Evolutionary conservation across 2,797 vertebrate species (phyloP).

Genomic region (Scarus forsteni): DNA sequence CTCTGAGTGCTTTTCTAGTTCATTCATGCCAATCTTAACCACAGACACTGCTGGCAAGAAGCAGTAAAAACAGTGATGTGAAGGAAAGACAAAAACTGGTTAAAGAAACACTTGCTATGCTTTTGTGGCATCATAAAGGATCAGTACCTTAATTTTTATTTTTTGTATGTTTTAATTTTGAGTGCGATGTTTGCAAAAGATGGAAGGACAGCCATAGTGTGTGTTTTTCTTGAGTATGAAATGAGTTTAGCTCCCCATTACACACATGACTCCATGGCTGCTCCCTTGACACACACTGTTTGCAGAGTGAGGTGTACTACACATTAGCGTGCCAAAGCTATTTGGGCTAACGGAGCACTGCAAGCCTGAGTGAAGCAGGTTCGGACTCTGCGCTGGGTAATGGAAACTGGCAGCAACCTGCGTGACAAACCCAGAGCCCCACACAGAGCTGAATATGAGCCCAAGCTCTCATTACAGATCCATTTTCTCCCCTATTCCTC

Average conservation of each 20-base stretch:
- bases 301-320: conserved; percentile 57
- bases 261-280: conserved; percentile 41
- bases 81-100: too few species aligned
- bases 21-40: too few species aligned
- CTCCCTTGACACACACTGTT: conserved; percentile 49
- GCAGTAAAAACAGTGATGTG: too few species aligned
- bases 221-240: conserved; percentile 18
- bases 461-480: conserved; percentile 49
- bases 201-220: background rate
- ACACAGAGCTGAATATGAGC: conserved; percentile 57
- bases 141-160: too few species aligned
- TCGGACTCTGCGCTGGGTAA: conserved; percentile 61
- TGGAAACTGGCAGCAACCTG: conserved; percentile 73
- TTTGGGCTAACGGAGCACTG: conserved; percentile 57
- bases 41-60: too few species aligned
- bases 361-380: conserved; percentile 50
- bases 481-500: conserved; percentile 39
- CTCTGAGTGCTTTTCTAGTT: too few species aligned
- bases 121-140: too few species aligned
- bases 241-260: conserved; percentile 49
- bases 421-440: conserved; percentile 56
- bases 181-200: too few species aligned
- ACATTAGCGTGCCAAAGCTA: conserved; percentile 57
- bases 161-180: too few species aligned
- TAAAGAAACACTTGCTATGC: too few species aligned